Evolutionary conservation across 2,797 vertebrate species (phyloP).

Genomic region (Eutrigla gurnardus): DNA sequence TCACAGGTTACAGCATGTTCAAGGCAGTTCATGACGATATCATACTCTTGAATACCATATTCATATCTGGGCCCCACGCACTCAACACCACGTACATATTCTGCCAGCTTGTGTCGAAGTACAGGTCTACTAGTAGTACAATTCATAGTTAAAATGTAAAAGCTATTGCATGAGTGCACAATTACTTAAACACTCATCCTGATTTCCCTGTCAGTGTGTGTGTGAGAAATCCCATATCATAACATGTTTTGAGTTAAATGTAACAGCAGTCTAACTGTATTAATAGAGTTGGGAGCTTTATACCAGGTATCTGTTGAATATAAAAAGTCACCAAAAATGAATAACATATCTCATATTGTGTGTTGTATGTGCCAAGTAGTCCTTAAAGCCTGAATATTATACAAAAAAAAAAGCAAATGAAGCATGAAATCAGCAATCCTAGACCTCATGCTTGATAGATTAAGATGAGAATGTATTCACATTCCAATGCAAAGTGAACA

Average conservation of each 20-base stretch:
- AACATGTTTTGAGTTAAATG: neutral
- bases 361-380: constrained; percentile 16
- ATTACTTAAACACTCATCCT: constrained; percentile 8
- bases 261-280: neutral
- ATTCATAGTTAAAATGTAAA: constrained; percentile 25
- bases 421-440: constrained; percentile 33
- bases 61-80: constrained; percentile 20
- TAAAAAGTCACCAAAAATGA: neutral
- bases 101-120: constrained; percentile 12
- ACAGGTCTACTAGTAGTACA: neutral
- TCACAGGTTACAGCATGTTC: constrained; percentile 56
- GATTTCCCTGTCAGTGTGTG: neutral
- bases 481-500: constrained; percentile 22
- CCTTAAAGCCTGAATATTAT: constrained; percentile 28
- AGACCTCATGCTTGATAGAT: constrained; percentile 11
- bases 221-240: constrained; percentile 1
- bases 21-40: constrained; percentile 62
- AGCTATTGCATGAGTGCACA: neutral
- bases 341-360: constrained; percentile 1
- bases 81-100: constrained; percentile 27
- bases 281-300: neutral
- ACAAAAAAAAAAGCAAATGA: constrained; percentile 11
- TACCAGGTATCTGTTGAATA: neutral
- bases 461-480: constrained; percentile 34
- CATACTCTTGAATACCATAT: constrained; percentile 19